These are phyloP conservation scores for Hydrophis major DNA, from an alignment of 2,797 vertebrate genomes.

Conservation along the genomic window DNA sequence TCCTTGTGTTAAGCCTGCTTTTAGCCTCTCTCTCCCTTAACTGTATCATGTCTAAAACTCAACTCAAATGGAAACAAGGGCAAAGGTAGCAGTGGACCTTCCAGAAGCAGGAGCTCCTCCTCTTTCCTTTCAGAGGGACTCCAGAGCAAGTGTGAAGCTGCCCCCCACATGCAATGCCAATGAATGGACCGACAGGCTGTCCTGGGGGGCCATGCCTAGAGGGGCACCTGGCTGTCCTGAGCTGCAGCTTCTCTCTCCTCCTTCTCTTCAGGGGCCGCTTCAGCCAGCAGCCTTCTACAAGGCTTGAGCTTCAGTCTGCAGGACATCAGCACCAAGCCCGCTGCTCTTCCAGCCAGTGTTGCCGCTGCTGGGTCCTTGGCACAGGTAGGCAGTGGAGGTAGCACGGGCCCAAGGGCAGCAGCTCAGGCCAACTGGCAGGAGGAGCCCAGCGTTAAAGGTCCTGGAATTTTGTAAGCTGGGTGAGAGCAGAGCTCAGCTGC, in stretches of 20 bases:
- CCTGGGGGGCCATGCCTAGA: not conserved
- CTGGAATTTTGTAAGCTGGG: not conserved
- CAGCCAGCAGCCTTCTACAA: slow-evolving; percentile 94
- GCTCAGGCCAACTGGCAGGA: not conserved
- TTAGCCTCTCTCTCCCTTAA: not conserved
- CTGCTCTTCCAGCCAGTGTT: slow-evolving; percentile 73
- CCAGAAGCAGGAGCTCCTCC: not conserved
- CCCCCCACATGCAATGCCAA: not conserved
- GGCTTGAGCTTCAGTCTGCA: slow-evolving; percentile 98
- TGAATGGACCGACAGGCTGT: accelerated
- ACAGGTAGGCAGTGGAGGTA: slow-evolving; percentile 72
- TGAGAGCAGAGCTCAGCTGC: not conserved
- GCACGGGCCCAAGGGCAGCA: accelerated
- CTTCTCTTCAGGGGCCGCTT: slow-evolving; percentile 74
- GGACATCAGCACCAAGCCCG: slow-evolving; percentile 88
- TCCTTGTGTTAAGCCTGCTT: not conserved
- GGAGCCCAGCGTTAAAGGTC: not conserved
- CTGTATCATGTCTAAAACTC: not conserved
- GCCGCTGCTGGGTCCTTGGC: slow-evolving; percentile 57
- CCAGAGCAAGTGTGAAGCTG: no score
- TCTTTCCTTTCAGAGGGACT: not conserved
- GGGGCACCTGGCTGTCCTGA: not conserved
- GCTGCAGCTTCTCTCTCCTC: not conserved
- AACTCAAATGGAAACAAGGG: no score
- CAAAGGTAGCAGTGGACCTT: not conserved